phyloP scores from a whole-genome alignment of 2,113 vertebrate species.

The Nothocercus julius region DNA sequence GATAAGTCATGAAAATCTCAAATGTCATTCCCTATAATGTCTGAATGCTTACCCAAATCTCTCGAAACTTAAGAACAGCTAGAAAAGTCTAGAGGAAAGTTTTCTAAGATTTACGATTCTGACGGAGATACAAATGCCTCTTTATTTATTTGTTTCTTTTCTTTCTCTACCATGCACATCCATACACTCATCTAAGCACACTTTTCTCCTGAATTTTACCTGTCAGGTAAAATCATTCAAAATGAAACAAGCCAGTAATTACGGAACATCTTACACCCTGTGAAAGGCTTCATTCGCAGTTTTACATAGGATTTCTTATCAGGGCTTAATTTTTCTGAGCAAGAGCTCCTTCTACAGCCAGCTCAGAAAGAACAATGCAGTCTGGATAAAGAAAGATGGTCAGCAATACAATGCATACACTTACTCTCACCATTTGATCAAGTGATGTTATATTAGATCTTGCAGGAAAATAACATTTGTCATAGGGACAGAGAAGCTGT shows the following conservation, averaged over 20 bases:
- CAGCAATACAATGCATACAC: neutral
- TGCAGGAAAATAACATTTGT: neutral
- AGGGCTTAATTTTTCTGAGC: neutral
- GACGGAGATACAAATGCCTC: neutral
- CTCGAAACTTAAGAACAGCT: neutral
- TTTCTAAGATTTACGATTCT: neutral
- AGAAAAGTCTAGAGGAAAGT: neutral
- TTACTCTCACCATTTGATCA: neutral
- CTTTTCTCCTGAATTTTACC: neutral
- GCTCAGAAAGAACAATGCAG: neutral
- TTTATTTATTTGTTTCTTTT: neutral
- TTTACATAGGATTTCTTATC: neutral
- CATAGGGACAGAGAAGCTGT: neutral
- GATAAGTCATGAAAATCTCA: neutral
- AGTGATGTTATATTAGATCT: neutral
- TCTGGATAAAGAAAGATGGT: neutral
- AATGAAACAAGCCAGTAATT: neutral
- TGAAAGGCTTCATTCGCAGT: neutral
- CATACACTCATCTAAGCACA: neutral
- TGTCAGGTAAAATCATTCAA: neutral
- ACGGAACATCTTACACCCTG: neutral
- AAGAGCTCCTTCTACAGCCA: neutral
- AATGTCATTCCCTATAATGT: neutral
- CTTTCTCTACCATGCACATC: neutral
- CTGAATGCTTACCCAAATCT: neutral